Conservation (phyloP, 2,888 invertebrate genomes). For the Hypsopygia costalis region DNA sequence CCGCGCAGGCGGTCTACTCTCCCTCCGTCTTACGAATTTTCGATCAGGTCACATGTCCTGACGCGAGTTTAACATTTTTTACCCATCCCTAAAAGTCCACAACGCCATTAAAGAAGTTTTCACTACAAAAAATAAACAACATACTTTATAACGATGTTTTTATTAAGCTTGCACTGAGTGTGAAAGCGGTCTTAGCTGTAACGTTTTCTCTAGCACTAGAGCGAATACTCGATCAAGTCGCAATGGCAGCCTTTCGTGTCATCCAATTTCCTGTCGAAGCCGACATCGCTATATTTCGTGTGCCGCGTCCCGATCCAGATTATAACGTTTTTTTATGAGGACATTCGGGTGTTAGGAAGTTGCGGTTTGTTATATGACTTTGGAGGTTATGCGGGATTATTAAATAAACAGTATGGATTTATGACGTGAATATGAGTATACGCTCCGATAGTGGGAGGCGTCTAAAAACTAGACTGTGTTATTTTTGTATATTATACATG, state of each 20-base stretch:
- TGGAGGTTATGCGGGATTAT: neutral
- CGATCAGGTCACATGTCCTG: no score
- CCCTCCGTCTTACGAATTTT: no score
- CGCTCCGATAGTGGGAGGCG: no score
- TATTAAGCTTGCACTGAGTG: neutral
- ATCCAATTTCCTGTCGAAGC: conserved; percentile 1
- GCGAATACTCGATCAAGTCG: neutral
- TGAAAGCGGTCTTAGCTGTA: neutral
- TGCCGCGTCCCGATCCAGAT: conserved; percentile 1
- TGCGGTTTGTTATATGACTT: neutral
- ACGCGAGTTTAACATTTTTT: no score
- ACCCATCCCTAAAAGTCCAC: no score
- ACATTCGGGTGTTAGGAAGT: neutral
- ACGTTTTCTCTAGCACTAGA: neutral
- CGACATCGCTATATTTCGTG: neutral
- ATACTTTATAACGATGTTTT: neutral
- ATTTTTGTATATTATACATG: no score
- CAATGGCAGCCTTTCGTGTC: neutral
- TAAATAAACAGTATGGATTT: no score
- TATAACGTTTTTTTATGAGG: conserved; percentile 1
- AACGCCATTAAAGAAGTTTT: no score
- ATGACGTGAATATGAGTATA: no score
- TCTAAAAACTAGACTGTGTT: no score
- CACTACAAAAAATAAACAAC: no score
- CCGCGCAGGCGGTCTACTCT: no score